Percentiles rank a stretch among this genome's conserved stretches.
These are phyloP conservation scores for Nomada ruficornis DNA, from an alignment of 2,888 invertebrate genomes.

Conservation along the genomic window DNA sequence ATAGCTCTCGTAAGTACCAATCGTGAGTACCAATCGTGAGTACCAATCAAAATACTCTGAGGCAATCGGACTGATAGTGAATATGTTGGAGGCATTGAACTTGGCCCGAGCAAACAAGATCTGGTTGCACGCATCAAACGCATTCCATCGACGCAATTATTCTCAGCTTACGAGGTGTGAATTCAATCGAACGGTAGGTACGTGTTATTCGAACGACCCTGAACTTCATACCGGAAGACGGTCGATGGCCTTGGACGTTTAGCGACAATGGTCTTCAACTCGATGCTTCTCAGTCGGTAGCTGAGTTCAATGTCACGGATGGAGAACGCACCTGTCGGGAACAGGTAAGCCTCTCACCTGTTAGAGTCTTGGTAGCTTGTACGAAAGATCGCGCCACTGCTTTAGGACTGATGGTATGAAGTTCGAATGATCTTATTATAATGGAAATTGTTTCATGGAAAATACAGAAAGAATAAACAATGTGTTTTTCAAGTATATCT, in stretches of 20 bases:
- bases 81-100: not conserved
- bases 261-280: conserved; percentile 14
- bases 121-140: not conserved
- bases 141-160: not conserved
- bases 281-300: conserved; percentile 49
- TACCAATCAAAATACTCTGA: no score
- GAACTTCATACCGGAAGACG: conserved; percentile 35
- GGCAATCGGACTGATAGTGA: no score
- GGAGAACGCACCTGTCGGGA: conserved; percentile 9
- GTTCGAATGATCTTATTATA: not conserved
- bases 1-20: no score
- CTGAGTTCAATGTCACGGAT: conserved; percentile 31
- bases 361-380: conserved; percentile 32
- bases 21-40: no score
- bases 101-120: not conserved
- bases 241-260: conserved; percentile 43
- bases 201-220: conserved; percentile 9
- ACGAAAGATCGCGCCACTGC: conserved; percentile 62
- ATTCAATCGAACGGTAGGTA: not conserved
- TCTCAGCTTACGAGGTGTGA: not conserved
- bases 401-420: not conserved
- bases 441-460: not conserved
- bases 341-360: conserved; percentile 27
- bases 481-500: conserved; percentile 11
- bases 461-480: conserved; percentile 4